Evolutionary conservation across 2,888 invertebrate species (phyloP).

Genomic region (Spodoptera picta): DNA sequence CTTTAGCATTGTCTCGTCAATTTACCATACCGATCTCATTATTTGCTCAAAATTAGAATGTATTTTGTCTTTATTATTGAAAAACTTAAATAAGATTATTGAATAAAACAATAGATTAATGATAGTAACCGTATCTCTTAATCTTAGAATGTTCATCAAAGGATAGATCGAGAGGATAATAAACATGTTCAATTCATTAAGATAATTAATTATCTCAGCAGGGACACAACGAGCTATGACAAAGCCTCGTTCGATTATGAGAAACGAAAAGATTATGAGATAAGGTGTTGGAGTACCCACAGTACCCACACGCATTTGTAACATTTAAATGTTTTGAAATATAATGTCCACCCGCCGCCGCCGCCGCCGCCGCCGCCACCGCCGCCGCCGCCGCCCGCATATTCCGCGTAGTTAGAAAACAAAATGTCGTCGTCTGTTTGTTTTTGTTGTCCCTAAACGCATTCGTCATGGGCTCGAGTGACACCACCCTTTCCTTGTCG

Average conservation of each 20-base stretch:
- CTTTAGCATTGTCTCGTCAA: slow-evolving; percentile 43
- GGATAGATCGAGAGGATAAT: slow-evolving; percentile 11
- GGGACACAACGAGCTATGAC: slow-evolving; percentile 32
- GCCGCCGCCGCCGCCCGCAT: slow-evolving; percentile 63
- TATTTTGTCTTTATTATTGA: slow-evolving; percentile 1
- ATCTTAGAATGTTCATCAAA: not conserved
- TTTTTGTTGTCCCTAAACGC: slow-evolving; percentile 74
- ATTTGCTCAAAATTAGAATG: not conserved
- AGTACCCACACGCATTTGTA: slow-evolving; percentile 60
- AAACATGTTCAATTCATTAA: slow-evolving; percentile 40
- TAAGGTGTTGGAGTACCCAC: slow-evolving; percentile 21
- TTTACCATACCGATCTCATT: slow-evolving; percentile 5
- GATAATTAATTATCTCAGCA: slow-evolving; percentile 45
- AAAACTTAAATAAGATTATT: not conserved
- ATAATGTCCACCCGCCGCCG: slow-evolving; percentile 46
- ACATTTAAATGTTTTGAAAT: slow-evolving; percentile 69
- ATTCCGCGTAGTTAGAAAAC: slow-evolving; percentile 61
- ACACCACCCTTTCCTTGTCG: slow-evolving; percentile 54
- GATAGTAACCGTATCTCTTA: too few species aligned
- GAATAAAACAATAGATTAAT: slow-evolving; percentile 6
- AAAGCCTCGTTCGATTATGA: slow-evolving; percentile 39
- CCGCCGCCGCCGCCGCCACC: slow-evolving; percentile 69
- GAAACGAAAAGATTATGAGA: slow-evolving; percentile 46
- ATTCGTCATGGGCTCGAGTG: slow-evolving; percentile 69
- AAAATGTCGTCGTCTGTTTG: slow-evolving; percentile 71